Percentiles rank a stretch among this genome's conserved stretches.
Conservation (phyloP, 2,113 vertebrate genomes). For the Syngnathoides biaculeatus region DNA sequence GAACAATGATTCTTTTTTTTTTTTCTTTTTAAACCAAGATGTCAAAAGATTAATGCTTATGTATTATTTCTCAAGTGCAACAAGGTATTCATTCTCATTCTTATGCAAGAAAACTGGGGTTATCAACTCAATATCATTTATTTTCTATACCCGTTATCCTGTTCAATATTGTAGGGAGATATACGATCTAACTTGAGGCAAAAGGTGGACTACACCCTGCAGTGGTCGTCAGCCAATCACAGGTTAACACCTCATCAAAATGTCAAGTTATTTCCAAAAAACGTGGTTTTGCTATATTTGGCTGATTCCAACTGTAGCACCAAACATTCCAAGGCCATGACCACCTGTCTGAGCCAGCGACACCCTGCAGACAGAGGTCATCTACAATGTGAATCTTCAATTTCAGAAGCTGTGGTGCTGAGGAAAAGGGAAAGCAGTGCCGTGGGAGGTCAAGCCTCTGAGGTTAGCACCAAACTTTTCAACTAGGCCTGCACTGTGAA, state of each 20-base stretch:
- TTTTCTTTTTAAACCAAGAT: too few species aligned
- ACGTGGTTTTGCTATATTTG: background rate
- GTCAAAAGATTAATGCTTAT: too few species aligned
- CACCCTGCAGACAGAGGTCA: constrained; percentile 6
- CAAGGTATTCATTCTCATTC: background rate
- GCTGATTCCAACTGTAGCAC: background rate
- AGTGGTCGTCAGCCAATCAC: background rate
- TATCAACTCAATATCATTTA: too few species aligned
- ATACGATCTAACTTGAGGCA: background rate
- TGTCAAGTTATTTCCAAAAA: background rate
- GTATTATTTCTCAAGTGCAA: background rate
- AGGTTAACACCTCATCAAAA: background rate
- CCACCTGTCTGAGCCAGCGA: constrained; percentile 32
- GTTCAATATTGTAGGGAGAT: background rate
- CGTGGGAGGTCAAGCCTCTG: constrained; percentile 59
- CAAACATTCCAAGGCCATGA: background rate
- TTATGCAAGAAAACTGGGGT: too few species aligned
- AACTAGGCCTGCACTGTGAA: constrained; percentile 50
- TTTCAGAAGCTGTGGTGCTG: constrained; percentile 47
- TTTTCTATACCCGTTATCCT: background rate
- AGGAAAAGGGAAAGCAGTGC: constrained; percentile 51
- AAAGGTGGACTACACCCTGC: background rate
- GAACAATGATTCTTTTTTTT: too few species aligned
- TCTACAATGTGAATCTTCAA: constrained; percentile 48
- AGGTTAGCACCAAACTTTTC: constrained; percentile 56